Base-by-base conservation (phyloP, 2,888 invertebrate genomes). In the Coenonympha arcania region DNA sequence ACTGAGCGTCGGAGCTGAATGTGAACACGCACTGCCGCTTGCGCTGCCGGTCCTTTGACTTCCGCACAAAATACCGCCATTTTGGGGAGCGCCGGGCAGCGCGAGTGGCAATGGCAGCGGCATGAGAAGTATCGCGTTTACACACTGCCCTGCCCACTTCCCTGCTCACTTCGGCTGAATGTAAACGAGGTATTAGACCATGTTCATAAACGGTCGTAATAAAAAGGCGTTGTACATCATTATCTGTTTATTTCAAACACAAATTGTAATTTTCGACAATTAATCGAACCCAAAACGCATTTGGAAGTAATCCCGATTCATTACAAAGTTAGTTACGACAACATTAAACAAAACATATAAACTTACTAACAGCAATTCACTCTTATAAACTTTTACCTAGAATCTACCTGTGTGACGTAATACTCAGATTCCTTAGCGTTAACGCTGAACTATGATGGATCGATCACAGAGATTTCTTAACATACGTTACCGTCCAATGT, bases 181-280 rank as follows among this genome's bases (percentile, higher is more conserved):
- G n/a, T n/a, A n/a, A n/a, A n/a, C n/a, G n/a, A n/a, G n/a, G n/a
- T n/a, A n/a, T n/a, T n/a, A n/a, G n/a, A n/a, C n/a, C n/a, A n/a
- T n/a, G n/a, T n/a, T n/a, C n/a, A n/a, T n/a, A n/a, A n/a, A n/a
- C n/a, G n/a, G n/a, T n/a, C n/a, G 13, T 39, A 43, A 49, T 39
- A 55, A 50, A 63, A 64, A 60, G 40, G 58, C 56, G 52, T 57
- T 55, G 48, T 44, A 57, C 69, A 66, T 72, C 66, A 72, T 82
- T 79, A 83, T 76, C 75, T 74, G 76, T 84, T 85, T 84, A 83
- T 82, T 82, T 81, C 68, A 81, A 84, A 84, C 84, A 84, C 84
- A 84, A 84, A 80, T 80, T 82, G 81, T 76, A 83, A 79, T 79
- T 82, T 75, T 77, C 58, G 77, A 81, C 76, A 82, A 71, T 77